phyloP scores from a whole-genome alignment of 1,140 invertebrate genomes.

The Bombus balteatus region DNA sequence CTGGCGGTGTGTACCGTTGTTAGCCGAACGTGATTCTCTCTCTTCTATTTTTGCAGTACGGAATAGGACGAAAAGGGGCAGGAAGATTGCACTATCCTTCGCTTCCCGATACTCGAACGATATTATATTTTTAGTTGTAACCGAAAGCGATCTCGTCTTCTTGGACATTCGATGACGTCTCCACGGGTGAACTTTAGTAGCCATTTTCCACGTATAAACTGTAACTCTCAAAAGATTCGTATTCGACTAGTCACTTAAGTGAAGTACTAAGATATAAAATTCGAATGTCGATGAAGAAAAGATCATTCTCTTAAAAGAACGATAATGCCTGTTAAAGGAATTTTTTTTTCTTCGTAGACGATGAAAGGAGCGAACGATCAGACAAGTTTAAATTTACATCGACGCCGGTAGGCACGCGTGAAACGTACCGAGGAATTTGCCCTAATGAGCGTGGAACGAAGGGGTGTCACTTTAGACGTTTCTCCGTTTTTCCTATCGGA shows the following conservation, averaged over 20 bases:
- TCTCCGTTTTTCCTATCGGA: constrained; percentile 34
- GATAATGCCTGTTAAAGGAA: not conserved
- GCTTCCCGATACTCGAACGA: constrained; percentile 24
- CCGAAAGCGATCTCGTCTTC: not conserved
- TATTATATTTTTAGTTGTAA: constrained; percentile 46
- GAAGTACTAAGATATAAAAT: not conserved
- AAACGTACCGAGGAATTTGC: constrained; percentile 65
- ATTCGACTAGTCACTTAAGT: not conserved
- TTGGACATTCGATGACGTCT: not conserved
- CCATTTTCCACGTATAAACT: not conserved
- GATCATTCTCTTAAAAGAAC: not conserved
- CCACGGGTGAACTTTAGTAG: not conserved
- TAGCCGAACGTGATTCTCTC: constrained; percentile 58
- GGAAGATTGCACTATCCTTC: constrained; percentile 38
- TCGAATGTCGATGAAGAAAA: not conserved
- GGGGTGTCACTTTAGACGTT: constrained; percentile 62
- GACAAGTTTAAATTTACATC: constrained; percentile 64
- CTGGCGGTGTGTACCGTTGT: constrained; percentile 72
- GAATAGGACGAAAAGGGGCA: constrained; percentile 48
- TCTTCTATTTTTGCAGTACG: constrained; percentile 65
- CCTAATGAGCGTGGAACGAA: constrained; percentile 71
- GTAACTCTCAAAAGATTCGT: not conserved
- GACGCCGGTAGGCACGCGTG: constrained; percentile 51
- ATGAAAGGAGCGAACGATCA: constrained; percentile 27
- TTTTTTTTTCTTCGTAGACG: not conserved